Evolutionary conservation across 2,888 invertebrate species (phyloP).

Genomic region (Drosophila flavopinicola): DNA sequence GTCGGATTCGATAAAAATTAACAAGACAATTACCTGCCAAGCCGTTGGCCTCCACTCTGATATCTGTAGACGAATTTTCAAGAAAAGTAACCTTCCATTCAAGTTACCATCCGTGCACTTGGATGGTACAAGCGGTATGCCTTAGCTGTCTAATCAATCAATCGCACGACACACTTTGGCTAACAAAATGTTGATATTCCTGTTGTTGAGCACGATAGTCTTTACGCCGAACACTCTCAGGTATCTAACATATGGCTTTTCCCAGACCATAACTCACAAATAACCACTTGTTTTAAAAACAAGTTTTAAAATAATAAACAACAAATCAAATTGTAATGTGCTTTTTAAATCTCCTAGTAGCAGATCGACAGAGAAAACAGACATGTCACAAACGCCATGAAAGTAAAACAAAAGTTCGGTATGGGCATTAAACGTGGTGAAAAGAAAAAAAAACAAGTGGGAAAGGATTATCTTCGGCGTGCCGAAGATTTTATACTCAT

Average conservation of each 20-base stretch:
- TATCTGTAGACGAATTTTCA: background rate
- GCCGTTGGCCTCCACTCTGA: background rate
- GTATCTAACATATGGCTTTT: conserved; percentile 3
- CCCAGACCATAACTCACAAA: conserved; percentile 16
- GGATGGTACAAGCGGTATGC: conserved; percentile 33
- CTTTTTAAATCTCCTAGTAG: no score
- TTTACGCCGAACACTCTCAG: conserved; percentile 1
- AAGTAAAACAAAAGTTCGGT: no score
- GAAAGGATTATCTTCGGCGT: no score
- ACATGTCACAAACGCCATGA: no score
- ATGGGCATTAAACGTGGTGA: no score
- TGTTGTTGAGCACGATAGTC: conserved; percentile 8
- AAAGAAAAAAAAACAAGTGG: no score
- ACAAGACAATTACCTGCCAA: background rate
- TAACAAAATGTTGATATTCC: conserved; percentile 4
- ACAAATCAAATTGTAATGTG: no score
- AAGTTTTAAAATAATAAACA: no score
- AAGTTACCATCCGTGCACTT: conserved; percentile 6
- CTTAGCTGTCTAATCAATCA: conserved; percentile 25
- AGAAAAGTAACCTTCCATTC: background rate
- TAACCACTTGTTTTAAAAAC: no score
- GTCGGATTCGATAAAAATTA: background rate
- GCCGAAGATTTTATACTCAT: no score
- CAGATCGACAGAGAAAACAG: no score
- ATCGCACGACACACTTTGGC: conserved; percentile 7